Evolutionary conservation across 2,797 vertebrate species (phyloP), one percentile per base, ranked within the genome.

Genomic region (Girardinus metallicus): DNA sequence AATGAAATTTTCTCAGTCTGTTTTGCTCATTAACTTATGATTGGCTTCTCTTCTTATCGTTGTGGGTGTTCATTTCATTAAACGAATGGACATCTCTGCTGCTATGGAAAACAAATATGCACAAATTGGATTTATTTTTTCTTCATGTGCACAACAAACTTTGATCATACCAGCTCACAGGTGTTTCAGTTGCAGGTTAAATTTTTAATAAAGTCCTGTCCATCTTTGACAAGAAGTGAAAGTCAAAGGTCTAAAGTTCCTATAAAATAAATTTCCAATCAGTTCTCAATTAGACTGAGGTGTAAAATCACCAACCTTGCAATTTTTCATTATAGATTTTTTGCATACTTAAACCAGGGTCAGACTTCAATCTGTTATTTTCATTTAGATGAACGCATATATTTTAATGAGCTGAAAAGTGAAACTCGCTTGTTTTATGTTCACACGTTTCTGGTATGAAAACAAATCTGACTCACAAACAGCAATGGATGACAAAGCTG

Each of bases 11-110:
- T 80, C 5, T 70, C 12, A 43, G n/a, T 51, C 46, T 47, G 12
- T 5, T 66, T 1, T 74, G 66, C 79, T 87, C 77, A 86, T 90
- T 87, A 85, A 75, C 47, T 73, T 80, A 51, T 73, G 62, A 86
- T 74, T 80, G 66, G 60, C 73, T 78, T 46, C 51, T 79, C 4
- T 9, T 47, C 55, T 76, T 49, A 57, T 41, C 73, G 76, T 79
- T 66, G 74, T 79, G 46, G 60, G 44, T 53, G 71, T 77, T 66
- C 4, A 51, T 79, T 83, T 82, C 44, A 74, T 36, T 21, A 55
- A 55, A 74, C 80, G 46, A 57, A 9, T 43, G 70, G 55, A 79
- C 64, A 70, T 57, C 66, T n/a, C 5, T 66, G 76, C 75, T 75
- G 43, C 36, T 21, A 39, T 44, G 44, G 49, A 79, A 85, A 85